Evolutionary conservation across 1,140 invertebrate genomes (phyloP), one percentile per base, ranked within the genome.

Genomic region (Euschistus heros): DNA sequence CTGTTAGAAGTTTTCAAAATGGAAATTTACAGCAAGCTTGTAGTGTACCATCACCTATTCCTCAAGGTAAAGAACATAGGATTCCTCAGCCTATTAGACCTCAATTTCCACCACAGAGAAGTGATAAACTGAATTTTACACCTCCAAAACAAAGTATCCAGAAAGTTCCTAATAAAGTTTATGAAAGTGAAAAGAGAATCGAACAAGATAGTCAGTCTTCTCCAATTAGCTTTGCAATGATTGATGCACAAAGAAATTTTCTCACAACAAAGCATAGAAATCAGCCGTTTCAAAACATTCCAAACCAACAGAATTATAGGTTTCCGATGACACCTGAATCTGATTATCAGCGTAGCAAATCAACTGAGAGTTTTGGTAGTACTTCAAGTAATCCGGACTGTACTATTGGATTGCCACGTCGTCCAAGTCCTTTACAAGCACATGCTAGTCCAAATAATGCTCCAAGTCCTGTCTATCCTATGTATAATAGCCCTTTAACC

Each of bases 401-500:
- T 73, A 77, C 76, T 20, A 78, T 80, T 33, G 84, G 82, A 46
- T 80, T 84, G 17, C 82, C 84, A 3, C 77, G 84, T 68, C 78
- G 84, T 71, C 82, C 83, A 17, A 87, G 85, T 76, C 85, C 85
- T 7, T 74, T 85, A 27, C 84, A 86, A 70, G 78, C 80, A 1
- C 81, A 84, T 68, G 84, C 84, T 2, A 75, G 73, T 27, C 80
- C 80, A 0, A 70, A 85, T 22, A 85, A 86, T 73, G 84, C 85
- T 2, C 84, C 83, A 65, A 86, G 84, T 76, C 85, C 86, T 22
- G 85, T 84, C 20, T 88, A 88, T 77, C 85, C 86, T 13, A 80
- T 86, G 80, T 88, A 88, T 73, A 85, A 87, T 73, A 87, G 84
- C 76, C 85, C 86, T 10, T 84, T 88, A 82, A 83, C 85, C 68